Evolutionary conservation across 2,888 invertebrate species (phyloP).

Genomic region (Acronicta alni): DNA sequence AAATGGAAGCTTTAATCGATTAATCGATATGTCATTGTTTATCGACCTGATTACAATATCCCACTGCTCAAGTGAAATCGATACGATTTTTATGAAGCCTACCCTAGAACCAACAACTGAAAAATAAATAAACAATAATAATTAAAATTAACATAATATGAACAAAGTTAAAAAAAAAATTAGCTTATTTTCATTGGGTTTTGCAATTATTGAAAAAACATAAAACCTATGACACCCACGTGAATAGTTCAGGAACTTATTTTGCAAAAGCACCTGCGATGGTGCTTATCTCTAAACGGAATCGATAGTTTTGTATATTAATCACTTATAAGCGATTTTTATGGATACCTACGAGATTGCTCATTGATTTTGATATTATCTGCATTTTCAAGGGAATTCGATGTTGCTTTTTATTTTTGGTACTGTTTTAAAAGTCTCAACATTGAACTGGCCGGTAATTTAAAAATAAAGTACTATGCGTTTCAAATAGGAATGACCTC

Average conservation of each 20-base stretch:
- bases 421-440: too few species aligned
- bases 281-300: constrained; percentile 4
- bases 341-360: constrained; percentile 3
- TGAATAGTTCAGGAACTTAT: constrained; percentile 17
- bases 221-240: constrained; percentile 34
- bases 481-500: too few species aligned
- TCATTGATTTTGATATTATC: constrained; percentile 12
- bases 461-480: too few species aligned
- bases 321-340: constrained; percentile 24
- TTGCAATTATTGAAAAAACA: constrained; percentile 12
- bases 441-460: too few species aligned
- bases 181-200: constrained; percentile 3
- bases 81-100: too few species aligned
- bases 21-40: constrained; percentile 44
- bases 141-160: constrained; percentile 18
- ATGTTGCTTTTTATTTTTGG: too few species aligned
- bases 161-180: constrained; percentile 12
- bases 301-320: too few species aligned
- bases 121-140: constrained; percentile 7
- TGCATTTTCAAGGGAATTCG: background rate
- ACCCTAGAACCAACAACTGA: too few species aligned
- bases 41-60: constrained; percentile 22
- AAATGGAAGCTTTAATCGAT: constrained; percentile 40
- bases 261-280: constrained; percentile 7
- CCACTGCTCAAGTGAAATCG: background rate